phyloP scores from a whole-genome alignment of 53 echinoderm and acorn worm genomes.

The Mesocentrotus franciscanus region DNA sequence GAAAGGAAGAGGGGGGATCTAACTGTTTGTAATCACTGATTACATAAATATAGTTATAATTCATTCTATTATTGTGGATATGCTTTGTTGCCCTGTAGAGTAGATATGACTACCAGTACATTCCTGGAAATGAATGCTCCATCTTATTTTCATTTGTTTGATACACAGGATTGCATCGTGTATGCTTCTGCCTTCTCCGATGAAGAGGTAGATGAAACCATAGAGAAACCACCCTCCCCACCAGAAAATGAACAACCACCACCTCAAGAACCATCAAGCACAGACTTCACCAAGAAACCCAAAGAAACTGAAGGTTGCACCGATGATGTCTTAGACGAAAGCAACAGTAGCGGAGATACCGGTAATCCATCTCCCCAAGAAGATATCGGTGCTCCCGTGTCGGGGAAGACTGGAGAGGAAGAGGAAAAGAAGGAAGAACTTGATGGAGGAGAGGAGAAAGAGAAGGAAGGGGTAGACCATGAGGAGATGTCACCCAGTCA shows the following conservation, averaged over 20 bases:
- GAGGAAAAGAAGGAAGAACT: conserved; percentile 10
- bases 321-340: not conserved
- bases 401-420: not conserved
- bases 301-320: not conserved
- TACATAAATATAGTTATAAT: not conserved
- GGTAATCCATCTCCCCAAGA: not conserved
- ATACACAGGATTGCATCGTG: conserved; percentile 75
- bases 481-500: not conserved
- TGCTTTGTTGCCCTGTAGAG: no score
- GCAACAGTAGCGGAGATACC: not conserved
- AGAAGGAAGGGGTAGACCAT: not conserved
- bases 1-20: not conserved
- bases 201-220: conserved; percentile 72
- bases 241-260: not conserved
- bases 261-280: not conserved
- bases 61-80: not conserved
- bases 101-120: no score
- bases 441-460: not conserved
- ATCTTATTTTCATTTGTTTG: not conserved
- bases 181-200: conserved; percentile 93
- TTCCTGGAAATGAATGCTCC: not conserved
- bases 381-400: not conserved
- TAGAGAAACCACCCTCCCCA: not conserved
- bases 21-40: not conserved
- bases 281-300: not conserved